These are phyloP conservation scores for Falco berigora DNA, from an alignment of 2,797 vertebrate species.

Conservation along the genomic window DNA sequence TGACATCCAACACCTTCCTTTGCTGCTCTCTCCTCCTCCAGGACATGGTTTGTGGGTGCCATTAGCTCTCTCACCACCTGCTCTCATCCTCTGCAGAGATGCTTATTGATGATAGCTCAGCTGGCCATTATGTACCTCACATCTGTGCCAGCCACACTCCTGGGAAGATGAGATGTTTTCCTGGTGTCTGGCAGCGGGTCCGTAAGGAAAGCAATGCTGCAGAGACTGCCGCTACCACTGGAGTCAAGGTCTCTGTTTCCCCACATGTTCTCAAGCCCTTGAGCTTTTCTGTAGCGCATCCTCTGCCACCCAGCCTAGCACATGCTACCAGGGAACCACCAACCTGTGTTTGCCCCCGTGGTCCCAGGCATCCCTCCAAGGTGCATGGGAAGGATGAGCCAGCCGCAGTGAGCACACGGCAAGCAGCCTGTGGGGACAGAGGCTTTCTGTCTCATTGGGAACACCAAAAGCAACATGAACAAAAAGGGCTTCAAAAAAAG, in stretches of 20 bases:
- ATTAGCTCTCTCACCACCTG: neutral
- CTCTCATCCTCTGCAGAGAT: neutral
- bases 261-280: fast-evolving
- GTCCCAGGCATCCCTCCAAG: neutral
- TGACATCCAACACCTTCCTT: neutral
- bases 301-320: neutral
- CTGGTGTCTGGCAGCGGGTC: neutral
- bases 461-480: neutral
- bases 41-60: fast-evolving
- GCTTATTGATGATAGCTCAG: neutral
- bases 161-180: neutral
- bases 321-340: neutral
- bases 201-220: neutral
- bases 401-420: neutral
- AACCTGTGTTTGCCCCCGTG: neutral
- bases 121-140: neutral
- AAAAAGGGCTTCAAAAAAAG: neutral
- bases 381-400: neutral
- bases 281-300: neutral
- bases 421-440: neutral
- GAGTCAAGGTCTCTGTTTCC: neutral
- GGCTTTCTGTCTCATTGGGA: neutral
- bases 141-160: fast-evolving
- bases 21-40: neutral
- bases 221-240: neutral